Evolutionary conservation across 2,113 vertebrate species (phyloP), one percentile per base, ranked within the genome.

Genomic region (Corydoras maculifer): DNA sequence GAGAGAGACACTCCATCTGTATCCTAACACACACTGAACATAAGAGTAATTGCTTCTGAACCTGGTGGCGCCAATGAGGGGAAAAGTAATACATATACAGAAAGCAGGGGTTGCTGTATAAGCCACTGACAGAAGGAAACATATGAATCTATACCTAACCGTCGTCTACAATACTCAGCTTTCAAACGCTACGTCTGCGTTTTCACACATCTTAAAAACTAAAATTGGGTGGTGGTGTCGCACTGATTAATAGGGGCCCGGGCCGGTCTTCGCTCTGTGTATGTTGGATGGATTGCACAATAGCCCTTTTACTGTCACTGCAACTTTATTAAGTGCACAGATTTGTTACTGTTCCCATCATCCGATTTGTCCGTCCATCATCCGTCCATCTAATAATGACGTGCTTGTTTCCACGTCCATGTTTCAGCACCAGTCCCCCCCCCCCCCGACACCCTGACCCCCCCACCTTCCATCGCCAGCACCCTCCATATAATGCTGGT

Each of bases 221-320:
- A 9, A 2, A 65, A 65, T 49, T 62, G 11, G 15, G 58, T 32
- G 13, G 50, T 15, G 29, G 3, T 58, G 13, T 43, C 15, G 13
- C 29, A 4, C 13, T 53, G 65, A 57, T 49, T 74, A 67, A 65
- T 70, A 73, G 76, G 74, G 72, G 62, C 69, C 64, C 77, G 76
- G 61, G 69, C 57, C 65, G 30, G 69, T 25, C 18, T 25, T 25
- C 18, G 18, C 49, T 61, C 66, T 77, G 75, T 77, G 74, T 75
- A 67, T 69, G 58, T 78, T 77, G 80, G 74, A 57, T 68, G 51
- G 62, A 70, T 18, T 59, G 63, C 55, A 60, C 60, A 73, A 14
- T 8, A 53, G 9, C 62, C 9, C 12, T 64, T 54, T 66, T 50
- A 73, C 68, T 31, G 75, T 61, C 70, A 68, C 67, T 70, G 73